A percentile compares a stretch with the other conserved stretches of the same genome.
Conservation (phyloP, 1,140 invertebrate species). For the Aphidius gifuensis region DNA sequence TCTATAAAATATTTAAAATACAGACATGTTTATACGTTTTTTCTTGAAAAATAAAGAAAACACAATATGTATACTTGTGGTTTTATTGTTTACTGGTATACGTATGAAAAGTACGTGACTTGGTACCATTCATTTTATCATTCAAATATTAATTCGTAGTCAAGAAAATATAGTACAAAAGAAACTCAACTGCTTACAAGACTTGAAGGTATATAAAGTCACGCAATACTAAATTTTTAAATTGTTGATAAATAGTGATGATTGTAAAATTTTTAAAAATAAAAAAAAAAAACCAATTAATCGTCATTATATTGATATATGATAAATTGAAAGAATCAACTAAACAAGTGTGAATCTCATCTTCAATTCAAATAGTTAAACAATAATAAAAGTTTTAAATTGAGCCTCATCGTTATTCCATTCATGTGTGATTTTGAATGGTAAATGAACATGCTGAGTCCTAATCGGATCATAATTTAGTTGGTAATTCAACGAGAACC, state of each 20-base stretch:
- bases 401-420: conserved; percentile 30
- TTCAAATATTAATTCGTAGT: conserved; percentile 27
- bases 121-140: conserved; percentile 20
- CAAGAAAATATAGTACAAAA: conserved; percentile 5
- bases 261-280: too few relatives aligned
- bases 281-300: too few relatives aligned
- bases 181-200: background rate
- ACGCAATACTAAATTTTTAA: conserved; percentile 32
- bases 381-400: too few relatives aligned
- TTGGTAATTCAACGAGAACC: conserved; percentile 40
- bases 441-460: conserved; percentile 36
- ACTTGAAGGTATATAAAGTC: conserved; percentile 13
- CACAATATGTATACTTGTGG: background rate
- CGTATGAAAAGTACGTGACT: conserved; percentile 10
- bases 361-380: too few relatives aligned
- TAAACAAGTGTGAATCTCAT: too few relatives aligned
- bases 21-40: too few relatives aligned
- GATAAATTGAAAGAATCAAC: too few relatives aligned
- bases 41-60: too few relatives aligned
- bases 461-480: conserved; percentile 47
- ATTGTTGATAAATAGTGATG: background rate
- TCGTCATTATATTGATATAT: too few relatives aligned
- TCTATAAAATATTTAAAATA: too few relatives aligned
- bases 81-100: background rate
- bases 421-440: conserved; percentile 42